These are phyloP conservation scores for Chloromyia formosa DNA, from an alignment of 2,888 invertebrate species.

Conservation along the genomic window DNA sequence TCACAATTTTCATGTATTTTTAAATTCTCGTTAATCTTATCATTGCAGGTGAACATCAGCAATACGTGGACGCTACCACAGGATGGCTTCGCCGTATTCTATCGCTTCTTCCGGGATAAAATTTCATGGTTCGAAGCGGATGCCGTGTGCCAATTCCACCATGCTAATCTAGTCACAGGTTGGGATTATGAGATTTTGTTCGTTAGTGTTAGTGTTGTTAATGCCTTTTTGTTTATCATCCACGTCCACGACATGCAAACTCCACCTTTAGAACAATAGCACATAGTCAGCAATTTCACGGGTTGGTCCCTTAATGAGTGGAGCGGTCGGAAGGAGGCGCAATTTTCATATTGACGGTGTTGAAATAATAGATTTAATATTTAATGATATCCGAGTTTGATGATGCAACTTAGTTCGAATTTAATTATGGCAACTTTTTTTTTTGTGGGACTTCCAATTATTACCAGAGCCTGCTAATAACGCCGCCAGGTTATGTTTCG, in stretches of 20 bases:
- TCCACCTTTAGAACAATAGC: no score
- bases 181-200: conserved; percentile 39
- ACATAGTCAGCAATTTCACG: no score
- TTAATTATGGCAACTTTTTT: no score
- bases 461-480: no score
- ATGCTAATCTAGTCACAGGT: conserved; percentile 83
- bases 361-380: no score
- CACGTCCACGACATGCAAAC: background rate
- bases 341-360: no score
- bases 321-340: no score
- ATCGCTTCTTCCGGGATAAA: conserved; percentile 83
- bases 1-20: conserved; percentile 23
- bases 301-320: no score
- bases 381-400: no score
- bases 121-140: conserved; percentile 87
- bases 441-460: no score
- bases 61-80: conserved; percentile 84
- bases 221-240: background rate
- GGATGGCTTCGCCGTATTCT: conserved; percentile 82
- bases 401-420: no score
- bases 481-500: no score
- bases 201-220: background rate
- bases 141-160: conserved; percentile 84
- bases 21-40: conserved; percentile 40
- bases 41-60: conserved; percentile 79